These are phyloP conservation scores for Drosophila yakuba DNA, from an alignment of 1,140 invertebrate genomes.

Conservation along the genomic window DNA sequence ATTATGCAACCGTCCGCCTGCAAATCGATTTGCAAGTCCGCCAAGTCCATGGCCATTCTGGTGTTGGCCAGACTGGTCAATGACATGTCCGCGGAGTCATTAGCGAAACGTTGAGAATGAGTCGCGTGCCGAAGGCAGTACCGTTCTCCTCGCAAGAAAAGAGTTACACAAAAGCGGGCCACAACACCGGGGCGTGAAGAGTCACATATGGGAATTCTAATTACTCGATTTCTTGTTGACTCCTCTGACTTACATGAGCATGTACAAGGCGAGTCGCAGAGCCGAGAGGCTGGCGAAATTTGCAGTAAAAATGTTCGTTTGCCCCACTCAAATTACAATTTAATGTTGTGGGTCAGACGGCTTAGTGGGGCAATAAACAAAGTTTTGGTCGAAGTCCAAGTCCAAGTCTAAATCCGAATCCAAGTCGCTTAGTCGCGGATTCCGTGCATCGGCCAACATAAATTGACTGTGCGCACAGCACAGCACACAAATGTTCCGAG, in stretches of 20 bases:
- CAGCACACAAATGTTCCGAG: slow-evolving; percentile 63
- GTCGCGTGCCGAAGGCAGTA: slow-evolving; percentile 49
- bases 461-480: slow-evolving; percentile 61
- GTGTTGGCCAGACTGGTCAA: slow-evolving; percentile 27
- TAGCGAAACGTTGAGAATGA: slow-evolving; percentile 43
- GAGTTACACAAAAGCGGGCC: slow-evolving; percentile 26
- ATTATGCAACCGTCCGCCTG: slow-evolving; percentile 65
- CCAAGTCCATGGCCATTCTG: slow-evolving; percentile 14
- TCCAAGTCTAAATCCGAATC: slow-evolving; percentile 5
- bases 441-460: slow-evolving; percentile 57
- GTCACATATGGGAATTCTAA: slow-evolving; percentile 68
- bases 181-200: slow-evolving; percentile 66
- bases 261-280: slow-evolving; percentile 8
- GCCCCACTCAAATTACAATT: slow-evolving; percentile 82
- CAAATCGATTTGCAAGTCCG: slow-evolving; percentile 71
- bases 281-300: slow-evolving; percentile 44
- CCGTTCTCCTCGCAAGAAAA: slow-evolving; percentile 29
- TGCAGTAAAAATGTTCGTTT: slow-evolving; percentile 72
- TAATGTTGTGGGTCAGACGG: slow-evolving; percentile 80
- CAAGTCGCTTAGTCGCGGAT: slow-evolving; percentile 40
- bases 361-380: slow-evolving; percentile 80
- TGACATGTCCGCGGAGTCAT: slow-evolving; percentile 41
- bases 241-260: slow-evolving; percentile 55
- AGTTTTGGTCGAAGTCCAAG: slow-evolving; percentile 51
- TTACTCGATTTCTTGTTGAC: slow-evolving; percentile 61